Base-by-base conservation (phyloP, 2,797 vertebrate genomes). In the Gadopsis marmoratus region DNA sequence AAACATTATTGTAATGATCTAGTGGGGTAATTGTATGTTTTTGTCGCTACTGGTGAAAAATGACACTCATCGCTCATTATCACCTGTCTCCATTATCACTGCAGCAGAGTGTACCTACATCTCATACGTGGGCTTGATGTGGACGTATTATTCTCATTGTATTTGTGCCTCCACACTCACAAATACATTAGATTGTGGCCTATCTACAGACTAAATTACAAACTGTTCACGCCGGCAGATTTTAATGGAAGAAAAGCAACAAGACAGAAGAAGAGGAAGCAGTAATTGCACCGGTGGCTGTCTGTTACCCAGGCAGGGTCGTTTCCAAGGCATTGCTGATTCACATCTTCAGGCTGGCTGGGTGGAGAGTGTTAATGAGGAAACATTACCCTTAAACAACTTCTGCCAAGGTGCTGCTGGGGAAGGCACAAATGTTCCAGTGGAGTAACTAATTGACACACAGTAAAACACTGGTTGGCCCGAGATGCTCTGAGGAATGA, bases 371-470 rank as follows among this genome's bases (percentile, higher is more conserved):
- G 68, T 78, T 80, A 81, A 88, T 70, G 63, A 79, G 26, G 21
- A 67, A 76, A 82, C 65, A 85, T 75, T 70, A 74, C 17, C 74
- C 26, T 69, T 76, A 48, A 77, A 86, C 33, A 70, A 66, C 23
- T 59, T 39, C 79, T 21, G 19, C 58, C 59, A 72, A 19, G 66
- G 71, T 75, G 70, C 58, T 65, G 70, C 71, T 53, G 37, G 61
- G 33, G 50, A 85, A 74, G 43, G n/a, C 64, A 70, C 66, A 39
- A 69, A 71, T 67, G 5, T 77, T 88, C 65, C 37, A 39, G 37
- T 6, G 60, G 54, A 78, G n/a, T 71, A 60, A 67, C 72, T 82
- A 76, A 79, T 35, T 76, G 61, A 60, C 1, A 6, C 63, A 51
- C 17, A 56, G 41, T 50, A 31, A 75, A 76, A 65, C n/a, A 12